Percentiles rank a stretch among this genome's conserved stretches.
phyloP scores from a whole-genome alignment of 1,140 invertebrate species.

The Microvelia longipes region DNA sequence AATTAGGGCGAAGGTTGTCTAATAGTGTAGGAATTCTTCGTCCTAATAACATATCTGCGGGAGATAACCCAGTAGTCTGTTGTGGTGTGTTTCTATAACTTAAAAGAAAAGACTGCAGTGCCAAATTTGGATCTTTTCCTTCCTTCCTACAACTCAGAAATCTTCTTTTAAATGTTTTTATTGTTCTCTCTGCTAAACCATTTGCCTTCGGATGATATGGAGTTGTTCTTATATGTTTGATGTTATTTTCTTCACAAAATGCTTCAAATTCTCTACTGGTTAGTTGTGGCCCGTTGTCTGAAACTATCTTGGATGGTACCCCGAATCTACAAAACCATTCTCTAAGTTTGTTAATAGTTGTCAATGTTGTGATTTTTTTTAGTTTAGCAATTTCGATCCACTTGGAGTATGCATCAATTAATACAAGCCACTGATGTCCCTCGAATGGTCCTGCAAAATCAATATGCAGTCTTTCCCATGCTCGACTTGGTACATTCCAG shows the following conservation, averaged over 20 bases:
- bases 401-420: not conserved
- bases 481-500: not conserved
- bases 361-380: not conserved
- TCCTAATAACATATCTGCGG: constrained; percentile 6
- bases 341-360: not conserved
- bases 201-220: not conserved
- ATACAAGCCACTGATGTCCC: not conserved
- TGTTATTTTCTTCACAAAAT: not conserved
- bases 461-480: not conserved
- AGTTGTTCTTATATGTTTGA: not conserved
- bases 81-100: constrained; percentile 9
- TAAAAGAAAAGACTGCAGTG: constrained; percentile 6
- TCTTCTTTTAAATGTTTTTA: not conserved
- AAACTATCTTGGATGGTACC: not conserved
- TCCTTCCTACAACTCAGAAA: not conserved
- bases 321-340: not conserved
- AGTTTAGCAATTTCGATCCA: not conserved
- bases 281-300: not conserved
- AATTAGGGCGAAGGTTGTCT: constrained; percentile 2
- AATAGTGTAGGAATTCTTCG: not conserved
- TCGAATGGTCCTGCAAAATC: not conserved
- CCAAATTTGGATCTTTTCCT: constrained; percentile 1
- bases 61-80: constrained; percentile 8
- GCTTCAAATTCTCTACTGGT: not conserved
- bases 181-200: not conserved